phyloP scores from a whole-genome alignment of 2,797 vertebrate genomes.

The Sciaenops ocellatus region DNA sequence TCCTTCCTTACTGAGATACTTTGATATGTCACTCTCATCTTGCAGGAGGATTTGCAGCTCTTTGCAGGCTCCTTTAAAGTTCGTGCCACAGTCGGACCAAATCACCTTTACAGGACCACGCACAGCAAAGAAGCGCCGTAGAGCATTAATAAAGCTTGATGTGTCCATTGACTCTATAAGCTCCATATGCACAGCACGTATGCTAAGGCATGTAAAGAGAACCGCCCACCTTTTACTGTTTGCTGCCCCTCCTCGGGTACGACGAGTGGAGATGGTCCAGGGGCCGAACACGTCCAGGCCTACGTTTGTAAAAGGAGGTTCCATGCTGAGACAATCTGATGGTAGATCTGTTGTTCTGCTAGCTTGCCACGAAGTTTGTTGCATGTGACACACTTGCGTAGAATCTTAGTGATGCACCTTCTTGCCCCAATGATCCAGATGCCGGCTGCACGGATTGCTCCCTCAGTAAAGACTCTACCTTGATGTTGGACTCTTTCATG shows the following conservation, averaged over 20 bases:
- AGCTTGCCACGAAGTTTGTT: neutral
- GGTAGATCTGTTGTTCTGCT: neutral
- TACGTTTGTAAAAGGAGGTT: neutral
- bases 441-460: neutral
- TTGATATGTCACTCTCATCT: neutral
- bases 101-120: neutral
- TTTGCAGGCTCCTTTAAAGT: conserved; percentile 9
- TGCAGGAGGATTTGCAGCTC: neutral
- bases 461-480: neutral
- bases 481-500: neutral
- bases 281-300: no score
- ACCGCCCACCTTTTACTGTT: neutral
- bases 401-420: neutral
- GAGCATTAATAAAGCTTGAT: conserved; percentile 1
- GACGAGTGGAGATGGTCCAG: neutral
- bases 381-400: neutral
- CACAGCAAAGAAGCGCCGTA: neutral
- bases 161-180: neutral
- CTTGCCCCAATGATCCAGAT: neutral
- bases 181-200: neutral
- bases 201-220: neutral
- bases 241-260: neutral
- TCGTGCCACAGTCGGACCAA: neutral
- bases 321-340: neutral
- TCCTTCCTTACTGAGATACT: neutral